Evolutionary conservation across 2,113 vertebrate species (phyloP).

Genomic region (Orcinus orca): DNA sequence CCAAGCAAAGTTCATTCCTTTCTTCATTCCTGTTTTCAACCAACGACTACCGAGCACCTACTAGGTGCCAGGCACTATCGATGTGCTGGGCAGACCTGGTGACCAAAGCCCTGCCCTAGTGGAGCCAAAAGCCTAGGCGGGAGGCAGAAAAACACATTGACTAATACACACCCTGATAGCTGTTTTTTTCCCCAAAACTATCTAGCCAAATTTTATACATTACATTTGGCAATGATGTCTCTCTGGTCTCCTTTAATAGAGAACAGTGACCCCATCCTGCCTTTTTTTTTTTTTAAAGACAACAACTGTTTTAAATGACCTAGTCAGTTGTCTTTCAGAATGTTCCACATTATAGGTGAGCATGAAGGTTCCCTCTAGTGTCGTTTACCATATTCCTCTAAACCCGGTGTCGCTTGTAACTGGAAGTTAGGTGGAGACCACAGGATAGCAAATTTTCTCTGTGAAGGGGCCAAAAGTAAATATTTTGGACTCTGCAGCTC

Average conservation of each 20-base stretch:
- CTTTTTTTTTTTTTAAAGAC: neutral
- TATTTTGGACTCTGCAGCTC: slow-evolving; percentile 34
- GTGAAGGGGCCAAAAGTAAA: slow-evolving; percentile 37
- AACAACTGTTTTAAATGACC: neutral
- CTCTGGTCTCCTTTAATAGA: neutral
- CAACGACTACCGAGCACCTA: neutral
- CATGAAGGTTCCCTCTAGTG: neutral
- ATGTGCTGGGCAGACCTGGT: neutral
- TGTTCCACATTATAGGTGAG: neutral
- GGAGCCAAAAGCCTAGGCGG: neutral
- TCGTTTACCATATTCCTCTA: neutral
- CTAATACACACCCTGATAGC: neutral
- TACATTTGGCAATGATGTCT: neutral
- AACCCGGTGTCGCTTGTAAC: neutral
- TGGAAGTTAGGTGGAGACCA: neutral
- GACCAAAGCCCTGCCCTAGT: neutral
- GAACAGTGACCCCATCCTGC: neutral
- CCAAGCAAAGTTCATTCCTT: neutral
- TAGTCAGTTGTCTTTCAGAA: neutral
- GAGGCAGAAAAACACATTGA: neutral
- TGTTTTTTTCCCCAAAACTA: neutral
- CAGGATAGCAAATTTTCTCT: slow-evolving; percentile 12
- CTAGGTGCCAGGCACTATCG: neutral
- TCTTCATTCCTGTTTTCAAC: neutral
- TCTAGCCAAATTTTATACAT: neutral